Percentiles rank a stretch among this genome's conserved stretches.
These are phyloP conservation scores for Drosophila subquinaria DNA, from an alignment of 2,888 invertebrate species.

Conservation along the genomic window DNA sequence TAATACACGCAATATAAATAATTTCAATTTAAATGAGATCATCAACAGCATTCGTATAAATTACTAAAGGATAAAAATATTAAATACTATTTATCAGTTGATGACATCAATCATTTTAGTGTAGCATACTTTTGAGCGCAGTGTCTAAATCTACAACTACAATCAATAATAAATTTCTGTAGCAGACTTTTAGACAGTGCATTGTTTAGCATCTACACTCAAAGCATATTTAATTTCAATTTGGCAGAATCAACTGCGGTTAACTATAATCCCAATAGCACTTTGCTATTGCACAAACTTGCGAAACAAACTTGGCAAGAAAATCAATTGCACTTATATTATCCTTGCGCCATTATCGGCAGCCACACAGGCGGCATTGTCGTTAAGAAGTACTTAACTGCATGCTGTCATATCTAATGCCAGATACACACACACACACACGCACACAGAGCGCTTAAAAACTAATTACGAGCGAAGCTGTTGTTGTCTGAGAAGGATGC, in stretches of 20 bases:
- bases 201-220: background rate
- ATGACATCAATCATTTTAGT: background rate
- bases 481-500: slow-evolving; percentile 37
- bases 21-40: background rate
- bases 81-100: too few species aligned
- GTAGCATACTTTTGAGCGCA: background rate
- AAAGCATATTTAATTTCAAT: slow-evolving; percentile 5
- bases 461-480: slow-evolving; percentile 77
- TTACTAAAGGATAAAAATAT: background rate
- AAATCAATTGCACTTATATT: slow-evolving; percentile 76
- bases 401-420: slow-evolving; percentile 77
- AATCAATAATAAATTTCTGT: background rate
- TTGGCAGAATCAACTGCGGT: slow-evolving; percentile 21
- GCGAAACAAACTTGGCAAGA: slow-evolving; percentile 60
- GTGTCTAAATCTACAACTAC: background rate
- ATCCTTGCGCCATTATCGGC: slow-evolving; percentile 68
- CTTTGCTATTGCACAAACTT: slow-evolving; percentile 22
- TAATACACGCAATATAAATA: background rate
- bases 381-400: slow-evolving; percentile 78
- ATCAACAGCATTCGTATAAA: background rate
- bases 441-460: slow-evolving; percentile 66
- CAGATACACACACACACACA: slow-evolving; percentile 43
- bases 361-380: slow-evolving; percentile 57
- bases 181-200: slow-evolving; percentile 14
- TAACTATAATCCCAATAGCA: slow-evolving; percentile 41